Evolutionary conservation across 2,797 vertebrate species (phyloP).

Genomic region (Halcyon chelicuti): DNA sequence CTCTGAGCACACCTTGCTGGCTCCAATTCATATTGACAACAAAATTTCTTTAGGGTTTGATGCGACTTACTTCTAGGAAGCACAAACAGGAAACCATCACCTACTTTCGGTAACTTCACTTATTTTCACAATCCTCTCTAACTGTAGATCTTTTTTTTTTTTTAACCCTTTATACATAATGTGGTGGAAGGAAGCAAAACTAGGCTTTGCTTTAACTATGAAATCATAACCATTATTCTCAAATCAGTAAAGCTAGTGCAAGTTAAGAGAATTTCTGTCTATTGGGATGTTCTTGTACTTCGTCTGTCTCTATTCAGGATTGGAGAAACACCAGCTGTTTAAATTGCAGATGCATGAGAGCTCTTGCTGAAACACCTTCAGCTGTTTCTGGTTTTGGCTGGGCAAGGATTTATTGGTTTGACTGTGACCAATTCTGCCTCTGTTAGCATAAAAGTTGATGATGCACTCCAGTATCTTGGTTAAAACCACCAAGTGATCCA

Average conservation of each 20-base stretch:
- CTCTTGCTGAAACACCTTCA: background rate
- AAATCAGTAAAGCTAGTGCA: background rate
- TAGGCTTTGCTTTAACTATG: background rate
- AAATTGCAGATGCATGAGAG: background rate
- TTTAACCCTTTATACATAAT: accelerated
- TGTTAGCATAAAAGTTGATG: background rate
- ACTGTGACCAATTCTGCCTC: background rate
- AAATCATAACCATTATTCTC: background rate
- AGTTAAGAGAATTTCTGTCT: background rate
- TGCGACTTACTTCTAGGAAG: background rate
- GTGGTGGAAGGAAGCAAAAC: background rate
- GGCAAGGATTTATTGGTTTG: background rate
- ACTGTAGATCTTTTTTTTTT: too few species aligned
- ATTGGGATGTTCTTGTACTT: background rate
- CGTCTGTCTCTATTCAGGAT: background rate
- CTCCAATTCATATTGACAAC: background rate
- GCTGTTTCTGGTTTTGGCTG: background rate
- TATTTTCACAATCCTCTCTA: background rate
- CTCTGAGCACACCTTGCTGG: background rate
- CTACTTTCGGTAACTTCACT: background rate
- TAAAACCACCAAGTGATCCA: background rate
- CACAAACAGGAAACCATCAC: background rate
- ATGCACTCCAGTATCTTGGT: background rate
- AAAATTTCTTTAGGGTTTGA: background rate
- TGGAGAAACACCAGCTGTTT: background rate